These are phyloP conservation scores for Cyprinodon variegatus DNA, from an alignment of 2,113 vertebrate species.

Conservation along the genomic window DNA sequence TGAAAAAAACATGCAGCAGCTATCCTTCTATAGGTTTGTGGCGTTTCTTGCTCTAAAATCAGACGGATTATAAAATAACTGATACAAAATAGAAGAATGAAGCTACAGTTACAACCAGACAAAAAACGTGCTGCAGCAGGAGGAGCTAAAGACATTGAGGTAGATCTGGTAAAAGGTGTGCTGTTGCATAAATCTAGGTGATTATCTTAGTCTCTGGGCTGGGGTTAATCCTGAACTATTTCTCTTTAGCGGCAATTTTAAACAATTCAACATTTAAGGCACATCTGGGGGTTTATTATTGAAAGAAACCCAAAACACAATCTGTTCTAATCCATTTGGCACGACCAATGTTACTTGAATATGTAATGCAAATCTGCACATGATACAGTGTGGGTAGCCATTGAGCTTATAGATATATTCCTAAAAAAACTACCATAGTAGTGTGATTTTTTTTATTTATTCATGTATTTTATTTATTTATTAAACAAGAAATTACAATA, in stretches of 20 bases:
- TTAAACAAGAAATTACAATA: slow-evolving; percentile 30
- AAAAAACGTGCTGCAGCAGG: not conserved
- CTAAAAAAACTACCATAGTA: slow-evolving; percentile 1
- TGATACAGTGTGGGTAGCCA: slow-evolving; percentile 42
- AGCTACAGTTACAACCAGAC: not conserved
- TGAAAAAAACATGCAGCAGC: slow-evolving; percentile 17
- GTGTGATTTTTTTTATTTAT: slow-evolving; percentile 24
- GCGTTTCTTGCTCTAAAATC: slow-evolving; percentile 8
- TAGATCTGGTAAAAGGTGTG: slow-evolving; percentile 26
- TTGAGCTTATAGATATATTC: slow-evolving; percentile 57
- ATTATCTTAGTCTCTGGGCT: slow-evolving; percentile 52
- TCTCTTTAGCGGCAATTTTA: slow-evolving; percentile 79
- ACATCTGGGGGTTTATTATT: slow-evolving; percentile 69
- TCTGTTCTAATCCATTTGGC: slow-evolving; percentile 47
- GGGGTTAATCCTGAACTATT: slow-evolving; percentile 76
- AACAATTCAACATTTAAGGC: slow-evolving; percentile 77
- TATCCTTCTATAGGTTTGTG: slow-evolving; percentile 16
- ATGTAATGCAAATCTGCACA: slow-evolving; percentile 55
- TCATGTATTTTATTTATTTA: slow-evolving; percentile 40
- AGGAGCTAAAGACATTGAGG: slow-evolving; percentile 33
- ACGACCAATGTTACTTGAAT: slow-evolving; percentile 37
- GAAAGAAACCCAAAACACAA: slow-evolving; percentile 58
- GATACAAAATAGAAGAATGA: slow-evolving; percentile 20
- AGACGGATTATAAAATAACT: slow-evolving; percentile 15
- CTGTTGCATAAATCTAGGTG: not conserved